Base-by-base conservation (phyloP, 1,140 invertebrate species). In the Drosophila mayri region DNA sequence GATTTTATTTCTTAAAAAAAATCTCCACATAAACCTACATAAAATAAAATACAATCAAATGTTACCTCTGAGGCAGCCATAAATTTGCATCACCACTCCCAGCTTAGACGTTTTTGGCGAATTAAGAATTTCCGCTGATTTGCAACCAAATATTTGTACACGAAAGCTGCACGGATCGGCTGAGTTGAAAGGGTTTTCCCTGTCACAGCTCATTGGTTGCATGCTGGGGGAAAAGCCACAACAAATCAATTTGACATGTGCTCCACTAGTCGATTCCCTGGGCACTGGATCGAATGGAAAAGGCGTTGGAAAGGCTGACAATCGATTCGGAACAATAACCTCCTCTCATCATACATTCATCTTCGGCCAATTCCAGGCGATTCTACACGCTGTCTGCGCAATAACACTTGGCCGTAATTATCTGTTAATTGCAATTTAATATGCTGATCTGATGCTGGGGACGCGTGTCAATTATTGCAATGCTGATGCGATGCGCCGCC, bases 231-330 rank as follows among this genome's bases (percentile, higher is more conserved):
- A 63, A 62, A 84, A 72, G 64, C 66, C 74, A 75, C 70, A 71
- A 32, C 81, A 90, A 88, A 90, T 88, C 81, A 72, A 85, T 90
- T 81, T 90, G 85, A 90, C 81, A 85, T 79, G 71, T 84, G 80
- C 72, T 50, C 47, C 58, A 63, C 46, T 47, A 49, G 54, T 10
- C 60, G 28, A 20, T 50, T 47, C 72, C 41, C 58, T 61, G 78
- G 44, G 63, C 73, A 86, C 59, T 63, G 50, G 37, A 25, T 41
- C 59, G 54, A 72, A 64, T 68, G 58, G 22, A 46, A 37, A 43
- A 41, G 25, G 20, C 44, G 43, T 60, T 60, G 43, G 25, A 73
- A 66, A 68, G 50, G 37, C 43, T 64, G 73, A 73, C 38, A 40
- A 7, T 43, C 54, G 41, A 44, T 59, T 25, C 30, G 28, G 35